Percentiles rank a stretch among this genome's conserved stretches.
Evolutionary conservation across 2,888 invertebrate species (phyloP).

Genomic region (Drosophila siamana): DNA sequence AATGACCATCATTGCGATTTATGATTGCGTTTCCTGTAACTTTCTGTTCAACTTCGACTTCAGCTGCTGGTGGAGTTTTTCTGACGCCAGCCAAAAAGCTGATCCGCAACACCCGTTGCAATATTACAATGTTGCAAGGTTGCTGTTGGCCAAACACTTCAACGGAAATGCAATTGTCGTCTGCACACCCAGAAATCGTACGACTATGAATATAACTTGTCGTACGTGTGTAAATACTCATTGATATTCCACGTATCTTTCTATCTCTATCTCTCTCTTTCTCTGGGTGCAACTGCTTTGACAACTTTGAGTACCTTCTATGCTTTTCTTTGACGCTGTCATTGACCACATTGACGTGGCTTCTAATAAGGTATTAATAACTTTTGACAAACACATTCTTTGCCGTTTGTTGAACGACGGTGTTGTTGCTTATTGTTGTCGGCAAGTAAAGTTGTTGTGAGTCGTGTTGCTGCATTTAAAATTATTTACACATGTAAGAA

Average conservation of each 20-base stretch:
- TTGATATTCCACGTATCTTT: constrained; percentile 64
- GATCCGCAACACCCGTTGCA: constrained; percentile 41
- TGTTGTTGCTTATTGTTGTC: constrained; percentile 23
- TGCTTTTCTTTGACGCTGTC: constrained; percentile 33
- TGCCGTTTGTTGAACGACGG: constrained; percentile 52
- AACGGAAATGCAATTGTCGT: constrained; percentile 72
- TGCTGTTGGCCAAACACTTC: constrained; percentile 50
- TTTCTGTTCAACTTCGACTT: neutral
- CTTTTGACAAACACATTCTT: constrained; percentile 65
- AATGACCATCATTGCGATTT: constrained; percentile 66
- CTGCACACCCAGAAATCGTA: constrained; percentile 24
- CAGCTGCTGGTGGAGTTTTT: neutral
- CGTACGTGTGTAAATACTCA: constrained; percentile 48
- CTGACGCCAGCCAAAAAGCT: constrained; percentile 37
- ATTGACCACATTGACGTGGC: constrained; percentile 47
- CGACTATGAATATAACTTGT: constrained; percentile 6
- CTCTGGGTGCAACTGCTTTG: no score
- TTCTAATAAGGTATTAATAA: constrained; percentile 81
- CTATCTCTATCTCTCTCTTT: neutral
- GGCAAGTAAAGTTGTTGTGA: constrained; percentile 18
- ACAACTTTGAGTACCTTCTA: constrained; percentile 1
- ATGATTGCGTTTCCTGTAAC: constrained; percentile 71
- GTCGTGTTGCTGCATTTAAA: constrained; percentile 70
- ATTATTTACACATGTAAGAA: constrained; percentile 21
- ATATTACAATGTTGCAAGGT: constrained; percentile 26